A percentile compares a stretch with the other conserved stretches of the same genome.
Conservation (phyloP, 2,797 vertebrate genomes). For the Anabas testudineus region DNA sequence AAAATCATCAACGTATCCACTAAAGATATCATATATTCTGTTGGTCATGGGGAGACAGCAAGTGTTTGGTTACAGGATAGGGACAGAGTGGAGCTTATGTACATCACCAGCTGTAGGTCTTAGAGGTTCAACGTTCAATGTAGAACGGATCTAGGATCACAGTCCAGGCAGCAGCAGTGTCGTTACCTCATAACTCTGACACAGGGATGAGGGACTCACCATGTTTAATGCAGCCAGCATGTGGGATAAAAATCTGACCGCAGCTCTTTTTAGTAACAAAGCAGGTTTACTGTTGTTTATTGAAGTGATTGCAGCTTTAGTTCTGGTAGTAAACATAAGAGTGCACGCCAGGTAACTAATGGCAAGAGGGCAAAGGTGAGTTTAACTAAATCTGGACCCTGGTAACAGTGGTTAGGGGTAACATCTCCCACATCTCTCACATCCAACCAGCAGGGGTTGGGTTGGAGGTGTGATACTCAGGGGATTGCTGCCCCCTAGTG, state of each 20-base stretch:
- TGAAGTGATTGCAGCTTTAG: slow-evolving; percentile 43
- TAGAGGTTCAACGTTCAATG: slow-evolving; percentile 56
- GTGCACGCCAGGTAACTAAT: slow-evolving; percentile 21
- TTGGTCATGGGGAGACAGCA: slow-evolving; percentile 11
- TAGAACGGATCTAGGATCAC: slow-evolving; percentile 63
- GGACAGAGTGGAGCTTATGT: slow-evolving; percentile 51
- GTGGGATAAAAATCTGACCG: slow-evolving; percentile 5
- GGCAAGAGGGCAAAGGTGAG: not conserved
- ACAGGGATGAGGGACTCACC: slow-evolving; percentile 20
- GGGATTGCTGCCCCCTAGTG: slow-evolving; percentile 79
- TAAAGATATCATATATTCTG: slow-evolving; percentile 23
- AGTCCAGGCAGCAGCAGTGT: slow-evolving; percentile 62
- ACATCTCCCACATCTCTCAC: slow-evolving; percentile 46
- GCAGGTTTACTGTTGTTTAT: not conserved
- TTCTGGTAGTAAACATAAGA: slow-evolving; percentile 39
- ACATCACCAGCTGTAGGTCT: slow-evolving; percentile 74
- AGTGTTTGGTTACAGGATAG: slow-evolving; percentile 21
- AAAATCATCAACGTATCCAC: slow-evolving; percentile 11
- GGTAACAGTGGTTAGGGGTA: slow-evolving; percentile 46
- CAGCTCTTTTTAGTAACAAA: slow-evolving; percentile 15
- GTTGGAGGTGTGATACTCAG: slow-evolving; percentile 56
- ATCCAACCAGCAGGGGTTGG: slow-evolving; percentile 39
- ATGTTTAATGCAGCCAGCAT: slow-evolving; percentile 22
- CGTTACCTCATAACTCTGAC: slow-evolving; percentile 54
- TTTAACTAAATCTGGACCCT: slow-evolving; percentile 12